These are phyloP conservation scores for Nomada hirtipes DNA, from an alignment of 2,888 invertebrate species.

Conservation along the genomic window DNA sequence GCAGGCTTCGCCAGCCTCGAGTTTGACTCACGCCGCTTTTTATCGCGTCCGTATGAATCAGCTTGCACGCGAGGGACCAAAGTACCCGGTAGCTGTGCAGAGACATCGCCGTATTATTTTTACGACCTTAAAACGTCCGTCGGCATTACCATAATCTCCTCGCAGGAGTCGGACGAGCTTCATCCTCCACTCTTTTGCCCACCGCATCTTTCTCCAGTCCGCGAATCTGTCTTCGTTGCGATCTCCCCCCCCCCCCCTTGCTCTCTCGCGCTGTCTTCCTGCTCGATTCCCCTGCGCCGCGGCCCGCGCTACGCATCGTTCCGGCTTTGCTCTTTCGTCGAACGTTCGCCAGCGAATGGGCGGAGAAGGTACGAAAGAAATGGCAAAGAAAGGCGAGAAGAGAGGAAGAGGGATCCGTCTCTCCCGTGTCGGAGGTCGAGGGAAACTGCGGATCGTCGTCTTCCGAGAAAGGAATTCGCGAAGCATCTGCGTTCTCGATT, in stretches of 20 bases:
- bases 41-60: conserved; percentile 76
- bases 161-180: conserved; percentile 55
- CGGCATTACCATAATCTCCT: conserved; percentile 81
- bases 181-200: conserved; percentile 38
- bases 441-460: conserved; percentile 1
- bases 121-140: conserved; percentile 81
- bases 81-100: conserved; percentile 80
- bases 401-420: too few species aligned
- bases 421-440: not conserved
- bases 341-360: conserved; percentile 8
- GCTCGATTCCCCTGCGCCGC: not conserved
- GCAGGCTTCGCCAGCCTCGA: conserved; percentile 28
- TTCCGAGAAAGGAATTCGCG: conserved; percentile 38
- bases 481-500: conserved; percentile 31
- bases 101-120: conserved; percentile 81
- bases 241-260: conserved; percentile 7
- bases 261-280: conserved; percentile 7
- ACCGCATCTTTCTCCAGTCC: conserved; percentile 8
- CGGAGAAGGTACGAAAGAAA: not conserved
- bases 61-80: conserved; percentile 74
- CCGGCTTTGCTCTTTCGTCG: conserved; percentile 15
- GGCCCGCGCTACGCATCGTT: not conserved
- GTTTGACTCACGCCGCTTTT: conserved; percentile 68
- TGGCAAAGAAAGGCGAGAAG: too few species aligned
- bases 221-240: not conserved